A percentile compares a stretch with the other conserved stretches of the same genome.
phyloP scores from a whole-genome alignment of 2,797 vertebrate genomes.

The Pseudochaenichthys georgianus region DNA sequence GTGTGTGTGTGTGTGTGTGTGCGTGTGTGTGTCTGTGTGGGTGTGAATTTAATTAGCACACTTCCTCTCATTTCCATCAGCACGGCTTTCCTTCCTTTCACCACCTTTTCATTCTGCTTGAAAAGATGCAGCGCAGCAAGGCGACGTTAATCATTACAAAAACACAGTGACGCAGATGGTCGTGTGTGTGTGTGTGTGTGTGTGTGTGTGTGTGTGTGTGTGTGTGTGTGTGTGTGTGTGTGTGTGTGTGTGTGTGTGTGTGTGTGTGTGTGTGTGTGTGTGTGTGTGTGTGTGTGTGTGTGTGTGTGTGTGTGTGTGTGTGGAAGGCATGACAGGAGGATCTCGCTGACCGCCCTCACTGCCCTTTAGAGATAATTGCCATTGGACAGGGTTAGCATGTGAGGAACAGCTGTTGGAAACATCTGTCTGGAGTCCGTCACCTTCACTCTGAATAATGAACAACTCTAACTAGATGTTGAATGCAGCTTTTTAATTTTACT shows the following conservation, averaged over 20 bases:
- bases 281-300: slow-evolving; percentile 15
- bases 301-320: slow-evolving; percentile 15
- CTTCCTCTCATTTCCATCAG: slow-evolving; percentile 23
- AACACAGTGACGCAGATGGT: not conserved
- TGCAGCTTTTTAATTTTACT: not conserved
- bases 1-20: not conserved
- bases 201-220: too few relatives aligned
- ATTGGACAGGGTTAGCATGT: slow-evolving; percentile 22
- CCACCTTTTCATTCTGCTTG: slow-evolving; percentile 20
- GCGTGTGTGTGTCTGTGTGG: not conserved
- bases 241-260: slow-evolving; percentile 20
- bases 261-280: slow-evolving; percentile 21
- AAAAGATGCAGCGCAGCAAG: slow-evolving; percentile 29
- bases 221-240: too few relatives aligned
- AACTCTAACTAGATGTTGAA: not conserved
- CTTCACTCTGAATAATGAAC: not conserved
- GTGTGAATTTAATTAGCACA: not conserved
- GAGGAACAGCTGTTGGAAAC: too few relatives aligned
- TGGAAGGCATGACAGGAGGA: slow-evolving; percentile 26
- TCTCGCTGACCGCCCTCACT: slow-evolving; percentile 35
- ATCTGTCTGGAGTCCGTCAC: not conserved
- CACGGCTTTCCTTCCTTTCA: slow-evolving; percentile 8
- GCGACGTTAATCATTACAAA: slow-evolving; percentile 58
- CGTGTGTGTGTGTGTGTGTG: too few relatives aligned
- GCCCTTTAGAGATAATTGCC: slow-evolving; percentile 39